These are phyloP conservation scores for Auanema freiburgensis DNA, from an alignment of 2,888 invertebrate species.

Conservation along the genomic window DNA sequence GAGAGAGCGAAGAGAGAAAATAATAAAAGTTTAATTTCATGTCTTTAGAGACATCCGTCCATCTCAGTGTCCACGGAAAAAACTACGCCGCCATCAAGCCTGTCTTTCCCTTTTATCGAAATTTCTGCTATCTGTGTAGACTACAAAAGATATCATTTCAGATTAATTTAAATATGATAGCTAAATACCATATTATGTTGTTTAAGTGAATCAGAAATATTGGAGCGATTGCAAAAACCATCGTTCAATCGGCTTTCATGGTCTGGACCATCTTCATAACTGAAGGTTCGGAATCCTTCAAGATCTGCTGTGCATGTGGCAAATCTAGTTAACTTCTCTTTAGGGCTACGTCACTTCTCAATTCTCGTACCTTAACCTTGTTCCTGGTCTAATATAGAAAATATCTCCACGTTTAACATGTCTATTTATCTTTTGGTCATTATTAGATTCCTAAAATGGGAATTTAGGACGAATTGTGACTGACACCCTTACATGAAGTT, in stretches of 20 bases:
- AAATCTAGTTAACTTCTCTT: conserved; percentile 26
- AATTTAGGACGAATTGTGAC: not conserved
- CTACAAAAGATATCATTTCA: not conserved
- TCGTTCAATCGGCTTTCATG: conserved; percentile 38
- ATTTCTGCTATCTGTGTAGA: not conserved
- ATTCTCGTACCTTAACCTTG: conserved; percentile 29
- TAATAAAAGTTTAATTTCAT: too few species aligned
- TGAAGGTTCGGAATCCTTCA: conserved; percentile 60
- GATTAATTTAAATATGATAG: not conserved
- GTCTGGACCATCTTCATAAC: conserved; percentile 58
- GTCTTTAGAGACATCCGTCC: conserved; percentile 24
- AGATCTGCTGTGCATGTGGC: conserved; percentile 27
- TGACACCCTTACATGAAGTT: not conserved
- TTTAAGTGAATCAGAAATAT: not conserved
- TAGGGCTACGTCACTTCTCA: not conserved
- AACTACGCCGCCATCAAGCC: conserved; percentile 14
- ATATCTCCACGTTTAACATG: conserved; percentile 52
- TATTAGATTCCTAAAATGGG: not conserved
- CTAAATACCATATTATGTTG: conserved; percentile 2
- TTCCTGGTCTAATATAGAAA: conserved; percentile 54
- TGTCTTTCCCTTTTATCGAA: not conserved
- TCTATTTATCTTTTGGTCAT: not conserved
- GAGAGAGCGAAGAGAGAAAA: too few species aligned
- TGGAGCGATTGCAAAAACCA: conserved; percentile 5
- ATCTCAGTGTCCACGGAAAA: conserved; percentile 41